Percentiles rank a stretch among this genome's conserved stretches.
These are phyloP conservation scores for Peromyscus californicus DNA, from an alignment of 2,113 vertebrate species.

Conservation along the genomic window DNA sequence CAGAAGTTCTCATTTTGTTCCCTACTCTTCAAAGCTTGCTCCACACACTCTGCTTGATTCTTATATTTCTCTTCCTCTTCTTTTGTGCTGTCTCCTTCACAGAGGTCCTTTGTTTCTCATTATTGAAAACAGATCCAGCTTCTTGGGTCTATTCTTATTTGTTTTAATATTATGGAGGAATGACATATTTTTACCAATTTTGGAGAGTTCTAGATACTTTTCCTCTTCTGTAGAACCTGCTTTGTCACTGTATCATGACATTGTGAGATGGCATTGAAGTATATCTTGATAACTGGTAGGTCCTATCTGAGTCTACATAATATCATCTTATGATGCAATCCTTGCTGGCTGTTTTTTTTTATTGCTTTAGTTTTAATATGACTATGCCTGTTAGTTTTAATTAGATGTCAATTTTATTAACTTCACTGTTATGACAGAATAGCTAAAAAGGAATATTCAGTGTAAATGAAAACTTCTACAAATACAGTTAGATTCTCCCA, in stretches of 20 bases:
- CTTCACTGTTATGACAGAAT: slow-evolving; percentile 55
- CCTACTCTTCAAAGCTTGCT: background rate
- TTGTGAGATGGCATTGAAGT: background rate
- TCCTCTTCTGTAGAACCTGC: background rate
- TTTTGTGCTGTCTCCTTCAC: background rate
- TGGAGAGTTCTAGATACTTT: background rate
- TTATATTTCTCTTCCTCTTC: background rate
- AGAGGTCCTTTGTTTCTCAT: background rate
- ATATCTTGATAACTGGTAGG: background rate
- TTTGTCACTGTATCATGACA: background rate
- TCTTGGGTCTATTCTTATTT: background rate
- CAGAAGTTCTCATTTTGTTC: background rate
- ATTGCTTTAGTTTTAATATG: slow-evolving; percentile 61
- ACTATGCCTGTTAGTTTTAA: slow-evolving; percentile 70
- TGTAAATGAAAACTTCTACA: slow-evolving; percentile 38
- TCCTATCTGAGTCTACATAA: background rate
- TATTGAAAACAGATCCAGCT: background rate
- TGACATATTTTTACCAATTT: background rate
- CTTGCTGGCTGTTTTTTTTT: slow-evolving; percentile 32
- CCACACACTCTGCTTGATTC: background rate
- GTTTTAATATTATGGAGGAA: background rate
- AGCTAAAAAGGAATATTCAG: slow-evolving; percentile 65
- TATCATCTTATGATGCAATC: background rate
- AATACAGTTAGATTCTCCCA: slow-evolving; percentile 11
- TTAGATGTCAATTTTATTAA: slow-evolving; percentile 80